Conservation (phyloP, 1,140 invertebrate species). For the Pteromalus puparum region DNA sequence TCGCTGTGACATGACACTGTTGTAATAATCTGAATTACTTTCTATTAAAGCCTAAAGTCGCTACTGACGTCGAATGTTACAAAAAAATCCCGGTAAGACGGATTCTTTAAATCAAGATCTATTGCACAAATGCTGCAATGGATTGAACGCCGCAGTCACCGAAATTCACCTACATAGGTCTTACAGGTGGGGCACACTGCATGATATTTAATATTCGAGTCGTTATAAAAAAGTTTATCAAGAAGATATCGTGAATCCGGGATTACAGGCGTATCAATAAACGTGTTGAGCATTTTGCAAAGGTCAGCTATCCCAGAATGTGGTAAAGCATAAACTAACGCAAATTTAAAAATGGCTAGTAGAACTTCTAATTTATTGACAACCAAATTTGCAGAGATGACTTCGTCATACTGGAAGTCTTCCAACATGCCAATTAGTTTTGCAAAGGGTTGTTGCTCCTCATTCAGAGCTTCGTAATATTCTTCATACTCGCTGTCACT, state of each 20-base stretch:
- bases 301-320: conserved; percentile 18
- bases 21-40: conserved; percentile 42
- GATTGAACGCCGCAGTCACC: background rate
- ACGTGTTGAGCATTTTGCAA: conserved; percentile 34
- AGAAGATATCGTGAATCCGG: conserved; percentile 51
- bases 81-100: too few species aligned
- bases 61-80: too few species aligned
- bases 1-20: conserved; percentile 16
- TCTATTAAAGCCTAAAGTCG: too few species aligned
- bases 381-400: background rate
- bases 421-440: too few species aligned
- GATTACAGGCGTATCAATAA: too few species aligned
- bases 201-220: conserved; percentile 49
- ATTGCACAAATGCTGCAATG: conserved; percentile 42
- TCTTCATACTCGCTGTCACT: too few species aligned
- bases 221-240: conserved; percentile 50
- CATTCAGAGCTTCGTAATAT: too few species aligned
- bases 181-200: conserved; percentile 51
- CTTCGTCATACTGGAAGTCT: too few species aligned
- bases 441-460: too few species aligned
- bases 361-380: conserved; percentile 6
- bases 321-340: background rate
- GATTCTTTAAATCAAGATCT: too few species aligned
- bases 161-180: conserved; percentile 29
- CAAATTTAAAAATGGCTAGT: background rate